phyloP scores from a whole-genome alignment of 1,140 invertebrate genomes.

The Drusus annulatus region DNA sequence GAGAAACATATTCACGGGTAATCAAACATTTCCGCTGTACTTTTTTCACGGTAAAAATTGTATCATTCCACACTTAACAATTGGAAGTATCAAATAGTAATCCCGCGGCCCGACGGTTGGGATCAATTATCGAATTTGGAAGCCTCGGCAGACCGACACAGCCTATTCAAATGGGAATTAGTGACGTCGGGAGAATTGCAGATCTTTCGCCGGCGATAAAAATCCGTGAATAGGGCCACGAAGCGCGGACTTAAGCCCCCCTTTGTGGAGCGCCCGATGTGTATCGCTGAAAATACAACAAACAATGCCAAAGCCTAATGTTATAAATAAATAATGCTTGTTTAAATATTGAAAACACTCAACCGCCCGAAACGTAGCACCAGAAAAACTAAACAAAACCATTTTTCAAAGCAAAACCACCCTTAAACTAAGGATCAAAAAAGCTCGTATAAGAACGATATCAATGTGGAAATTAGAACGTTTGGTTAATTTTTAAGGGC shows the following conservation, averaged over 20 bases:
- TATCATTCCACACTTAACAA: slow-evolving; percentile 1
- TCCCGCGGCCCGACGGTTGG: slow-evolving; percentile 8
- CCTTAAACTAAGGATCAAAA: too few species aligned
- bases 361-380: slow-evolving; percentile 1
- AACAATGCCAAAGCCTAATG: slow-evolving; percentile 50
- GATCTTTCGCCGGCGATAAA: slow-evolving; percentile 46
- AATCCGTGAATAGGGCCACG: slow-evolving; percentile 36
- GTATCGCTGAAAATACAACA: slow-evolving; percentile 49
- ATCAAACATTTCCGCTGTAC: too few species aligned
- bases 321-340: slow-evolving; percentile 56
- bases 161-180: slow-evolving; percentile 46
- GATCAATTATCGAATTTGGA: slow-evolving; percentile 41
- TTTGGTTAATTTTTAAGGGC: slow-evolving; percentile 6
- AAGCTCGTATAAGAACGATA: too few species aligned
- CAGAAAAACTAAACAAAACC: neutral
- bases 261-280: slow-evolving; percentile 45
- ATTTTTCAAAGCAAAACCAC: neutral
- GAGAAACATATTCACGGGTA: too few species aligned
- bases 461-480: neutral
- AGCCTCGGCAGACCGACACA: slow-evolving; percentile 12
- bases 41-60: neutral
- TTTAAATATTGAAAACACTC: slow-evolving; percentile 53
- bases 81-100: slow-evolving; percentile 4
- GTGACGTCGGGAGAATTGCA: slow-evolving; percentile 43
- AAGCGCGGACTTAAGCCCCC: slow-evolving; percentile 45